Conservation (phyloP, 1,140 invertebrate genomes). For the Asobara japonica region DNA sequence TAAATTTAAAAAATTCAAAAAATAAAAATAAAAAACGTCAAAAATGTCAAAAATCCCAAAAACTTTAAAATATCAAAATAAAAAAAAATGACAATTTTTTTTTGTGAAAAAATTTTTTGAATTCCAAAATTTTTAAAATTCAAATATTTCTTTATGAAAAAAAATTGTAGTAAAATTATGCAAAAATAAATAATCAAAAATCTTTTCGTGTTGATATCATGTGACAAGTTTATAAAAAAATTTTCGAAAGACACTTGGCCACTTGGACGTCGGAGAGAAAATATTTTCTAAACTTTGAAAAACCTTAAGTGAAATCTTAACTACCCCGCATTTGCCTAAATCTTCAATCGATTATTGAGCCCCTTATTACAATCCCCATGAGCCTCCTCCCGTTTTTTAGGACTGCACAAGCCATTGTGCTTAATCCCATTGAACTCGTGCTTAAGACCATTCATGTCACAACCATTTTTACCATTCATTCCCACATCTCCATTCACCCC, state of each 20-base stretch:
- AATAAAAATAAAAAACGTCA: not conserved
- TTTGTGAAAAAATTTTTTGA: too few species aligned
- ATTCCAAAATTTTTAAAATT: too few species aligned
- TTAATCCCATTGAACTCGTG: not conserved
- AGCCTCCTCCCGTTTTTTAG: not conserved
- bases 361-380: not conserved
- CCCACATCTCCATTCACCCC: not conserved
- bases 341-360: conserved; percentile 11
- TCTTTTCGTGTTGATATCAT: too few species aligned
- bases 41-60: not conserved
- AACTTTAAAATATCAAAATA: not conserved
- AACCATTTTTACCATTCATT: not conserved
- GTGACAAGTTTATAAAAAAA: too few species aligned
- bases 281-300: too few species aligned
- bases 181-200: not conserved
- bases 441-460: conserved; percentile 7
- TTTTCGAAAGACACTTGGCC: not conserved
- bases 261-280: too few species aligned
- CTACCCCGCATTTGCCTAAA: not conserved
- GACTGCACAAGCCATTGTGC: not conserved
- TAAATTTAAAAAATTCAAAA: not conserved
- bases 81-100: not conserved
- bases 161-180: too few species aligned
- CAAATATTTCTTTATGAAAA: too few species aligned
- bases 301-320: too few species aligned